These are phyloP conservation scores for Xiphias gladius DNA, from an alignment of 2,113 vertebrate genomes.

Conservation along the genomic window DNA sequence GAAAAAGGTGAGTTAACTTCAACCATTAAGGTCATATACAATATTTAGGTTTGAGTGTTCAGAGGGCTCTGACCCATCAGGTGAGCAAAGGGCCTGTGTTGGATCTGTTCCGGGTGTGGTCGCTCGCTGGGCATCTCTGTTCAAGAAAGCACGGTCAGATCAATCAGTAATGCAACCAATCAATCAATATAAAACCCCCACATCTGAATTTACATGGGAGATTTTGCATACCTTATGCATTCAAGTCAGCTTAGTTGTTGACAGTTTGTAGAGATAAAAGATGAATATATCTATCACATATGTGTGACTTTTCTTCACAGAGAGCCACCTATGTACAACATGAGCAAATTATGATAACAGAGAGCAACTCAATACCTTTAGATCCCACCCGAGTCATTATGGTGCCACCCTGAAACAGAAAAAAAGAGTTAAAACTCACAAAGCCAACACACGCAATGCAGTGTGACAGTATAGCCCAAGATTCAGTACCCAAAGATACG, in stretches of 20 bases:
- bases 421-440: background rate
- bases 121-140: conserved; percentile 38
- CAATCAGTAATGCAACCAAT: conserved; percentile 4
- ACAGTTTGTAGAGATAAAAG: no score
- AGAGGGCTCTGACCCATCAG: conserved; percentile 52
- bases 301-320: background rate
- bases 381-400: background rate
- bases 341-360: background rate
- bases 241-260: background rate
- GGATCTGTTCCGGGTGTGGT: background rate
- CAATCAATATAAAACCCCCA: background rate
- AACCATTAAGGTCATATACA: background rate
- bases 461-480: no score
- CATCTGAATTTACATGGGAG: background rate
- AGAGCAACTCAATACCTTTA: conserved; percentile 29
- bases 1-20: background rate
- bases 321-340: background rate
- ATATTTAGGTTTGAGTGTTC: background rate
- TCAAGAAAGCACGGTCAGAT: conserved; percentile 2
- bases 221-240: background rate
- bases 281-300: background rate
- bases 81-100: conserved; percentile 70
- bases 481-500: background rate
- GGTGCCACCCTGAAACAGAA: conserved; percentile 38
- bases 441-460: background rate